Base-by-base conservation (phyloP, 2,797 vertebrate genomes). In the Liparis tanakae region DNA sequence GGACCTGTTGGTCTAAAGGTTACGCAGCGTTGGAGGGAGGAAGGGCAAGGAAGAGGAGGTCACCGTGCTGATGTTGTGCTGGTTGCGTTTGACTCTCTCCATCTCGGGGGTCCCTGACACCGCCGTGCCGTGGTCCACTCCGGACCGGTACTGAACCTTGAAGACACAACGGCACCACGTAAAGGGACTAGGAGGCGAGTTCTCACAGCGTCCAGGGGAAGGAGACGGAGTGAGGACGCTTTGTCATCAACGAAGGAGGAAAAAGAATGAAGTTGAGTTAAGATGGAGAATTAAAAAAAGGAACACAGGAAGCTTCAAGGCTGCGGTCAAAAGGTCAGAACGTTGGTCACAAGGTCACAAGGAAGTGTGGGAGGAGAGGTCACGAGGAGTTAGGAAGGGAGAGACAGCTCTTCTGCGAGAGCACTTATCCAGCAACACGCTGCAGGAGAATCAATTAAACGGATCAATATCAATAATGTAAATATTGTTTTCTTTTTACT, bases 41-140 rank as follows among this genome's bases (percentile, higher is more conserved):
- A 39, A 17, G 68, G 10, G 51, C 6, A 17, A 46, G 44, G 57
- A 51, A 44, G 30, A 57, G 50, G 68, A 46, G 76, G 66, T 87
- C 87, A 86, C 97, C 96, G 96, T 96, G 94, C 97, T 99, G 88
- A 99, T 98, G 89, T 96, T 94, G 83, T 95, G 94, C 95, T 99
- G 98, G 67, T 96, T 99, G 94, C 94, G 95, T 93, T 96, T 99
- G 93, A 99, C 96, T 93, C 98, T 93, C 91, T 97, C 95, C 97
- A 98, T 99, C 96, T 99, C 98, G 10, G 97, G 97, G 50, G 97
- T 99, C 91, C 96, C 97, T 89, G 97, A 95, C 41, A 99, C 93
- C 6, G 97, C 92, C 6, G 96, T 99, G 93, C 97, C 97, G 84
- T 94, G 95, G 87, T 96, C 96, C 92, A 98, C 85, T 72, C 94